Percentiles rank a stretch among this genome's conserved stretches.
phyloP scores from a whole-genome alignment of 2,888 invertebrate species.

The Dicyrtoma fusca region DNA sequence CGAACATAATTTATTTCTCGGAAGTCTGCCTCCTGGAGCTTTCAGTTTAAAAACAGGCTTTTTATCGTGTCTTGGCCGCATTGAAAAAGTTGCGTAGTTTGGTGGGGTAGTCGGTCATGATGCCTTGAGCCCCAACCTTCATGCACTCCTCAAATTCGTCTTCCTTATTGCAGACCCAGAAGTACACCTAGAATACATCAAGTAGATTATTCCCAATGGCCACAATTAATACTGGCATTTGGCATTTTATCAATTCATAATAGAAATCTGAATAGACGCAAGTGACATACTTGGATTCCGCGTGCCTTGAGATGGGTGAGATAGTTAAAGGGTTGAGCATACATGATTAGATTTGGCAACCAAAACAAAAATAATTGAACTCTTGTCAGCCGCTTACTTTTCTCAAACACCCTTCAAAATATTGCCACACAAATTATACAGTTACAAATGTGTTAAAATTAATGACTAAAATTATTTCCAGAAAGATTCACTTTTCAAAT shows the following conservation, averaged over 20 bases:
- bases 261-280: neutral
- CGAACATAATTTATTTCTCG: too few species aligned
- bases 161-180: slow-evolving; percentile 70
- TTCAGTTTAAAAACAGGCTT: too few species aligned
- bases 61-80: slow-evolving; percentile 42
- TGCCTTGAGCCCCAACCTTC: slow-evolving; percentile 66
- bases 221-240: too few species aligned
- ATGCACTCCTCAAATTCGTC: slow-evolving; percentile 67
- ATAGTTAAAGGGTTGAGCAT: slow-evolving; percentile 57
- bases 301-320: slow-evolving; percentile 67
- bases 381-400: slow-evolving; percentile 60
- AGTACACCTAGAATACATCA: slow-evolving; percentile 63
- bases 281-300: slow-evolving; percentile 65
- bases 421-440: too few species aligned
- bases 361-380: slow-evolving; percentile 64
- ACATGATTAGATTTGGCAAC: slow-evolving; percentile 58
- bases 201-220: slow-evolving; percentile 48
- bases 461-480: too few species aligned
- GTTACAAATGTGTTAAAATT: too few species aligned
- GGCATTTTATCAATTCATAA: neutral
- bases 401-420: too few species aligned
- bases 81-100: slow-evolving; percentile 63
- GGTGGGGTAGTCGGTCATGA: slow-evolving; percentile 72
- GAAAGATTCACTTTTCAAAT: too few species aligned
- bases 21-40: too few species aligned